These are phyloP conservation scores for Leptinotarsa defecta DNA, from an alignment of 1,140 invertebrate species.

Conservation along the genomic window DNA sequence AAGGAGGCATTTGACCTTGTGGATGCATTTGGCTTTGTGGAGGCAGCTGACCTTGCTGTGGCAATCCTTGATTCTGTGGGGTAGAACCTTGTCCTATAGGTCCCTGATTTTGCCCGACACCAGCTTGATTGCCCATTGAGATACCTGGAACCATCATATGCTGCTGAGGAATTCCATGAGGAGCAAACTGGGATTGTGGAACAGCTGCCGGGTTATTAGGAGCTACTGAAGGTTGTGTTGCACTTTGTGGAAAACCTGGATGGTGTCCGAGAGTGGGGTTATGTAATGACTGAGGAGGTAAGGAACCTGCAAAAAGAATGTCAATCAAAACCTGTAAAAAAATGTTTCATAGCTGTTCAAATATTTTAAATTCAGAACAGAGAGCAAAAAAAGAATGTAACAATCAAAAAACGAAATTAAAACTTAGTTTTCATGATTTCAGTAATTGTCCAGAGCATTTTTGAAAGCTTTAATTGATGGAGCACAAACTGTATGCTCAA, in stretches of 20 bases:
- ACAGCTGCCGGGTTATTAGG: conserved; percentile 24
- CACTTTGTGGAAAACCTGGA: conserved; percentile 30
- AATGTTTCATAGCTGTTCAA: too few relatives aligned
- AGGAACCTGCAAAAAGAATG: neutral
- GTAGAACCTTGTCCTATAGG: too few relatives aligned
- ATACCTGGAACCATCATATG: conserved; percentile 8
- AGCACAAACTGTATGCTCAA: too few relatives aligned
- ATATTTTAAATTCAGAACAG: too few relatives aligned
- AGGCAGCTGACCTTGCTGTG: conserved; percentile 12
- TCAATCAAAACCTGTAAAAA: too few relatives aligned
- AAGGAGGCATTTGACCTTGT: conserved; percentile 32
- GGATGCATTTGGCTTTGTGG: conserved; percentile 38
- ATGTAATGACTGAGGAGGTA: conserved; percentile 25
- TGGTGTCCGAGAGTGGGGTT: conserved; percentile 19
- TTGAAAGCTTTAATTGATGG: too few relatives aligned
- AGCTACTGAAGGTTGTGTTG: conserved; percentile 26
- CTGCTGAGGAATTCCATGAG: conserved; percentile 30
- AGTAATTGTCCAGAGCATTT: too few relatives aligned
- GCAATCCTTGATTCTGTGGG: conserved; percentile 5
- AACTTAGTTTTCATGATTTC: too few relatives aligned
- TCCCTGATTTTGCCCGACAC: neutral
- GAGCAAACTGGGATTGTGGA: conserved; percentile 23
- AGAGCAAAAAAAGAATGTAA: too few relatives aligned
- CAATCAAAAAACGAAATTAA: too few relatives aligned
- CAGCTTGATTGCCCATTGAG: conserved; percentile 14